phyloP scores from a whole-genome alignment of 2,113 vertebrate species.

The Periophthalmus modestus region DNA sequence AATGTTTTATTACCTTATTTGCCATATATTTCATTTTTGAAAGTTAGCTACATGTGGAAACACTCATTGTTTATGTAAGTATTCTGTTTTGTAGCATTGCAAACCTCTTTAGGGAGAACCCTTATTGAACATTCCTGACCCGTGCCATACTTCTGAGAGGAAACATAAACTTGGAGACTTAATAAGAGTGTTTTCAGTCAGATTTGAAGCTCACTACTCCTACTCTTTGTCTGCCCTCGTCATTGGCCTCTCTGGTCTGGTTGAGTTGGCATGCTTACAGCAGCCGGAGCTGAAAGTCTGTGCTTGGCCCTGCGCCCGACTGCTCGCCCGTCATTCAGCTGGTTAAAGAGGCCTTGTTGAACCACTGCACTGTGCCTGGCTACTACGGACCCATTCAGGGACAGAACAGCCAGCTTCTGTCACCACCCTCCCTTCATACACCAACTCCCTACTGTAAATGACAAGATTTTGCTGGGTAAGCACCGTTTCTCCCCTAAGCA shows the following conservation, averaged over 20 bases:
- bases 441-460: constrained; percentile 50
- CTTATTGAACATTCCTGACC: constrained; percentile 20
- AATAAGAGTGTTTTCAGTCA: constrained; percentile 29
- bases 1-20: not conserved
- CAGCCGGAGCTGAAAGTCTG: constrained; percentile 59
- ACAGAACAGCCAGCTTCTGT: constrained; percentile 55
- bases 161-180: not conserved
- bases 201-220: constrained; percentile 29
- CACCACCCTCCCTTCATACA: constrained; percentile 43
- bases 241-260: constrained; percentile 46
- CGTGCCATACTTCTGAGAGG: constrained; percentile 15
- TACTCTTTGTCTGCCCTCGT: constrained; percentile 29
- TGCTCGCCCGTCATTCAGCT: constrained; percentile 63
- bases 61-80: not conserved
- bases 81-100: not conserved
- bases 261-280: constrained; percentile 59
- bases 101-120: not conserved
- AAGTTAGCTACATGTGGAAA: not conserved
- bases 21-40: not conserved
- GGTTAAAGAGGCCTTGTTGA: constrained; percentile 70
- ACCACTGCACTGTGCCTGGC: constrained; percentile 58
- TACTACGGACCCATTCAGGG: constrained; percentile 64
- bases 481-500: constrained; percentile 31
- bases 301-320: constrained; percentile 54
- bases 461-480: constrained; percentile 12